Evolutionary conservation across 2,797 vertebrate genomes (phyloP).

Genomic region (Hippoglossus hippoglossus): DNA sequence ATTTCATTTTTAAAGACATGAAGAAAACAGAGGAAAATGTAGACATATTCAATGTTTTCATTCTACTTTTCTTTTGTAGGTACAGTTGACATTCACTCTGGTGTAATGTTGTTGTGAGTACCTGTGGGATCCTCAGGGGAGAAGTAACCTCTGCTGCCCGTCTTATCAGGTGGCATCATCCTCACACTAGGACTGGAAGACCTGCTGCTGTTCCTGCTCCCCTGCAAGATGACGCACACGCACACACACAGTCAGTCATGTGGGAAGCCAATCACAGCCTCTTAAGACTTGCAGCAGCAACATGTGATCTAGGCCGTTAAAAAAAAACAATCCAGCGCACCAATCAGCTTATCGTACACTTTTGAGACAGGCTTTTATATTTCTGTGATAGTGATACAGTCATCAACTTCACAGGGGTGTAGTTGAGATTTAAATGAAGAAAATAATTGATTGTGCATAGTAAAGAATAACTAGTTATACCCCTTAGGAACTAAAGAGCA

Average conservation of each 20-base stretch:
- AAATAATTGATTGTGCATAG: too few relatives aligned
- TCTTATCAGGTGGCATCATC: conserved; percentile 95
- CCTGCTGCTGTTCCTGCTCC: conserved; percentile 94
- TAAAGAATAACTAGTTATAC: too few relatives aligned
- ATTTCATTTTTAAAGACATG: too few relatives aligned
- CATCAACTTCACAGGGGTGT: too few relatives aligned
- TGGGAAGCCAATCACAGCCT: not conserved
- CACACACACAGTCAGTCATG: not conserved
- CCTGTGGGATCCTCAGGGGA: conserved; percentile 91
- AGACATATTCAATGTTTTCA: too few relatives aligned
- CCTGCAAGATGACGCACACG: conserved; percentile 74
- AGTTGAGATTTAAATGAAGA: too few relatives aligned
- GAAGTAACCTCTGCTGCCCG: conserved; percentile 87
- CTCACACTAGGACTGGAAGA: conserved; percentile 97
- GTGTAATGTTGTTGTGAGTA: conserved; percentile 46
- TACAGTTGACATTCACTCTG: not conserved
- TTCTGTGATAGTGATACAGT: too few relatives aligned
- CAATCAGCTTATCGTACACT: not conserved
- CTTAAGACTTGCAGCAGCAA: too few relatives aligned
- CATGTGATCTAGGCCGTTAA: not conserved
- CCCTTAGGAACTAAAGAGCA: too few relatives aligned
- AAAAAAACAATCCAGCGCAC: not conserved
- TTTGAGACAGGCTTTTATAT: too few relatives aligned
- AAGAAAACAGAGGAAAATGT: too few relatives aligned
- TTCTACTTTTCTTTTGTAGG: not conserved